Percentiles rank a stretch among this genome's conserved stretches.
Conservation (phyloP, 1,140 invertebrate genomes). For the Drosophila pruinosa region DNA sequence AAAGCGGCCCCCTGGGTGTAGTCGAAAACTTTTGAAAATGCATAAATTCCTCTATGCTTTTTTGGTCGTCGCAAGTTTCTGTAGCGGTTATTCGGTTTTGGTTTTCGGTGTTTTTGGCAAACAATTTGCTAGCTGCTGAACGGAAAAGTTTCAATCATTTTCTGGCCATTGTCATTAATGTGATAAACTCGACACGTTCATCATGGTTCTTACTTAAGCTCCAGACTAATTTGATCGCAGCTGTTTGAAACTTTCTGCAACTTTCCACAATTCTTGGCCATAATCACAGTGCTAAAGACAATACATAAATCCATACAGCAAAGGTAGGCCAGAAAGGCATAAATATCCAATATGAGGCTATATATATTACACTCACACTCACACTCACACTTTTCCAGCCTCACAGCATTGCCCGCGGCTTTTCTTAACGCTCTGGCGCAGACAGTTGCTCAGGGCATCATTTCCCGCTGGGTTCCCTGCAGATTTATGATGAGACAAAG, state of each 20-base stretch:
- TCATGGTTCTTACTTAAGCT: conserved; percentile 41
- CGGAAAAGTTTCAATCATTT: conserved; percentile 71
- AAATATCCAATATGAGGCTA: conserved; percentile 67
- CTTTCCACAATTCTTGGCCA: conserved; percentile 48
- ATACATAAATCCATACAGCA: conserved; percentile 52
- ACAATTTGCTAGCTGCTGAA: conserved; percentile 31
- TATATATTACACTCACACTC: conserved; percentile 48
- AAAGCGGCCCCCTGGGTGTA: conserved; percentile 62
- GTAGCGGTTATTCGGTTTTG: conserved; percentile 14
- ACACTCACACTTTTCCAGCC: not conserved
- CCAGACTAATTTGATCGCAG: conserved; percentile 41
- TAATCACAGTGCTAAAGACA: conserved; percentile 49
- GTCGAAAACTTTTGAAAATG: conserved; percentile 64
- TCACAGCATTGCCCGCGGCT: not conserved
- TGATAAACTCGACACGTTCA: conserved; percentile 49
- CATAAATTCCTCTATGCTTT: conserved; percentile 53
- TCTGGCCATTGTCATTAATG: conserved; percentile 29
- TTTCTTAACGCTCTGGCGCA: conserved; percentile 16
- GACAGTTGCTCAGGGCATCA: conserved; percentile 13
- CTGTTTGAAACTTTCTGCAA: conserved; percentile 47
- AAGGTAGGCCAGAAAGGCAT: conserved; percentile 42
- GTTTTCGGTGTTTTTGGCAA: conserved; percentile 26
- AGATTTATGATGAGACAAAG: conserved; percentile 76
- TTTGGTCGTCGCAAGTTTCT: conserved; percentile 4
- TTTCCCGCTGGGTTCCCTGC: conserved; percentile 59